phyloP scores from a whole-genome alignment of 2,888 invertebrate species.

The Himalopsyche tibetana region DNA sequence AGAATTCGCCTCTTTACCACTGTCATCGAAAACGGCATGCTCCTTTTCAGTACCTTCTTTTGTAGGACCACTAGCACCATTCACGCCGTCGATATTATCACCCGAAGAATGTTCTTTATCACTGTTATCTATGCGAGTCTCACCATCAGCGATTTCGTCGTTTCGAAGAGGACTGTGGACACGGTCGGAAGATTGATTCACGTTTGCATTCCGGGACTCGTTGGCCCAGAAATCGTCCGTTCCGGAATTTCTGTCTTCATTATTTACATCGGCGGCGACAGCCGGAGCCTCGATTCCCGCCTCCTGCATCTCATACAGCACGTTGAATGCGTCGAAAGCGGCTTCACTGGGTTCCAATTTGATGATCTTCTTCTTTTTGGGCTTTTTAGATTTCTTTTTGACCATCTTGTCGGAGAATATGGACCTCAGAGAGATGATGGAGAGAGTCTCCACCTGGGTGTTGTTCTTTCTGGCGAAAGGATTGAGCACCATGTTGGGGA shows the following conservation, averaged over 20 bases:
- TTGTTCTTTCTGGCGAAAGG: slow-evolving; percentile 63
- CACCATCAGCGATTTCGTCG: not conserved
- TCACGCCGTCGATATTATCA: not conserved
- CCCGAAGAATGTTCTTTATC: not conserved
- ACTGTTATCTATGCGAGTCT: not conserved
- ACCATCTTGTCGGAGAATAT: slow-evolving; percentile 70
- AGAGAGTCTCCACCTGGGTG: slow-evolving; percentile 67
- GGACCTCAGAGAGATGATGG: slow-evolving; percentile 69
- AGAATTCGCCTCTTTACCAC: not conserved
- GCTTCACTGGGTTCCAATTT: slow-evolving; percentile 25
- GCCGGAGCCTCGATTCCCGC: not conserved
- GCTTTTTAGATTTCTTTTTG: slow-evolving; percentile 67
- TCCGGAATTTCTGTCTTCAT: not conserved
- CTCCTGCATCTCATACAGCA: not conserved
- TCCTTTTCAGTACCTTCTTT: not conserved
- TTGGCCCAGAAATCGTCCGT: slow-evolving; percentile 8
- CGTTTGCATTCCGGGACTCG: not conserved
- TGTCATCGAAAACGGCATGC: not conserved
- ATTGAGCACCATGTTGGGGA: slow-evolving; percentile 61
- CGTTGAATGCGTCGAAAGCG: slow-evolving; percentile 45
- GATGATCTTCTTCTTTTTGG: slow-evolving; percentile 62
- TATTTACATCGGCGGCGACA: not conserved
- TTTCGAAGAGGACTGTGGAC: not conserved
- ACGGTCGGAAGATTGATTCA: not conserved
- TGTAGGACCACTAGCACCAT: not conserved